phyloP scores from a whole-genome alignment of 92 coral and sea anemone species.

The Bergia sp. region DNA sequence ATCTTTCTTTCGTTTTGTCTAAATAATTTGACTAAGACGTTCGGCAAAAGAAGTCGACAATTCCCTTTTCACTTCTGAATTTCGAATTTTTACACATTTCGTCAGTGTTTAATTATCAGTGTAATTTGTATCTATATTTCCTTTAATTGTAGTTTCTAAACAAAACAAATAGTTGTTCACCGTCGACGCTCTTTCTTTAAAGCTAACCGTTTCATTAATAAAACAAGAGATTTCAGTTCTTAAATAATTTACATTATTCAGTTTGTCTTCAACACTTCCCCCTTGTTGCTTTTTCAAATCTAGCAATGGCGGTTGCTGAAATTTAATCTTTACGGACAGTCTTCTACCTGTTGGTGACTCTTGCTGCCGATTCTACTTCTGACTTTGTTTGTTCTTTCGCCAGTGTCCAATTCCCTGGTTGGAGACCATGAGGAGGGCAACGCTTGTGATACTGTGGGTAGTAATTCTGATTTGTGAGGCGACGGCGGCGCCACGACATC shows the following conservation, averaged over 20 bases:
- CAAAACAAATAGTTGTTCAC: constrained; percentile 22
- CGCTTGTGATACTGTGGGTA: not conserved
- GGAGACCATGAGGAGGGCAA: constrained; percentile 10
- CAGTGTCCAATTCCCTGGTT: constrained; percentile 19
- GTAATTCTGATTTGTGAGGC: constrained; percentile 18
- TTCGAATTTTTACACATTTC: not conserved
- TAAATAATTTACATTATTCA: constrained; percentile 38
- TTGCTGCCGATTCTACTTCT: not conserved
- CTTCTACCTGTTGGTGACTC: constrained; percentile 28
- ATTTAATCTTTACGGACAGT: constrained; percentile 12
- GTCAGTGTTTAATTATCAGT: not conserved
- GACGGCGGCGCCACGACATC: constrained; percentile 29
- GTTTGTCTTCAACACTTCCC: not conserved
- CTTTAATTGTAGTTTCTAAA: not conserved
- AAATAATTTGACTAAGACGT: not conserved
- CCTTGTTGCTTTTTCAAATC: not conserved
- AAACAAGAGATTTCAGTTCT: constrained; percentile 19
- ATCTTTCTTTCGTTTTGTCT: not conserved
- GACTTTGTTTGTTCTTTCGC: constrained; percentile 8
- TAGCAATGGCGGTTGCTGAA: constrained; percentile 33
- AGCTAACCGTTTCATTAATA: constrained; percentile 27
- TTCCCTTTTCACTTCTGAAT: not conserved
- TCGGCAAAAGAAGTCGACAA: not conserved
- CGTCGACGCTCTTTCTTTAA: constrained; percentile 22
- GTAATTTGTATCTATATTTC: not conserved